These are phyloP conservation scores for Tribolium madens DNA, from an alignment of 1,140 invertebrate species.

Conservation along the genomic window DNA sequence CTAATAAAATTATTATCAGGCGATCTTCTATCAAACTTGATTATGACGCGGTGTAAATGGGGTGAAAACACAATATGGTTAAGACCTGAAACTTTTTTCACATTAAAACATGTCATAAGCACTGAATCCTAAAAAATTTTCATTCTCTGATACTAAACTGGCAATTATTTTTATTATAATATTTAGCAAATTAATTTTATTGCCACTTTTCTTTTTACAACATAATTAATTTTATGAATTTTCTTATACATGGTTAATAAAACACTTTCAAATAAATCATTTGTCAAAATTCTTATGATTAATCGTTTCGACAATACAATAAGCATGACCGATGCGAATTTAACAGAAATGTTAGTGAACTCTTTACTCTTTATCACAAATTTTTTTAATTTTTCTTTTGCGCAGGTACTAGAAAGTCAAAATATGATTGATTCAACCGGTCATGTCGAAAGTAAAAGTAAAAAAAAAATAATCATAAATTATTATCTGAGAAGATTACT, in stretches of 20 bases:
- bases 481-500: neutral
- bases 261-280: neutral
- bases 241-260: neutral
- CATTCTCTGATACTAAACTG: neutral
- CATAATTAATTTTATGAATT: neutral
- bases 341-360: slow-evolving; percentile 5
- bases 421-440: neutral
- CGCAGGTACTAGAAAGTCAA: neutral
- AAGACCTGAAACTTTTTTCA: no score
- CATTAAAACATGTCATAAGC: no score
- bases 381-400: neutral
- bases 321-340: neutral
- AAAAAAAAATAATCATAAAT: neutral
- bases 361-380: neutral
- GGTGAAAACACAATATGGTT: no score
- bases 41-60: no score
- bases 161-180: neutral
- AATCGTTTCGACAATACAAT: neutral
- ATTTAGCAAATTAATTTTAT: neutral
- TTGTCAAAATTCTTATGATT: neutral
- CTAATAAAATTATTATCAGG: neutral
- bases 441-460: neutral
- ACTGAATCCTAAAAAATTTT: no score
- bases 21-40: neutral
- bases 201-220: neutral